phyloP scores from a whole-genome alignment of 2,797 vertebrate species.

The Graptemys geographica region DNA sequence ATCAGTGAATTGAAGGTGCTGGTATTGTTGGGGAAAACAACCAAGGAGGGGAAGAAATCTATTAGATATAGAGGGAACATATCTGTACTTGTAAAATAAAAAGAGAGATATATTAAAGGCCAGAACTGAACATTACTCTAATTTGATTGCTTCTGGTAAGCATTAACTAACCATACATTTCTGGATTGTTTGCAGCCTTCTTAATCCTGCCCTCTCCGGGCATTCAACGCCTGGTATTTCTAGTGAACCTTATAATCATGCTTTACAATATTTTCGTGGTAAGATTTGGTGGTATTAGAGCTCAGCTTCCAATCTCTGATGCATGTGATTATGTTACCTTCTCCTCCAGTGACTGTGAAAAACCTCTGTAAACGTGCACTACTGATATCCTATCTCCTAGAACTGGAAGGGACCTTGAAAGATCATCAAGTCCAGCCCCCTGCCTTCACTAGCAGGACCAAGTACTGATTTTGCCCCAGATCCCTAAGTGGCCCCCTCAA shows the following conservation, averaged over 20 bases:
- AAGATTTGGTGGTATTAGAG: constrained; percentile 62
- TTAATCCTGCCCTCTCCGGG: constrained; percentile 57
- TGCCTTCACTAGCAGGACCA: too few species aligned
- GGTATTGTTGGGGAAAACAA: neutral
- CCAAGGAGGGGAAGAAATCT: constrained; percentile 27
- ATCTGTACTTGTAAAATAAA: constrained; percentile 42
- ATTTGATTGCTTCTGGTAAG: constrained; percentile 68
- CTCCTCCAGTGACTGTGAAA: constrained; percentile 61
- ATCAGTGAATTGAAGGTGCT: constrained; percentile 13
- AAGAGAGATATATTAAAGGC: constrained; percentile 31
- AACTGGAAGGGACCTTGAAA: too few species aligned
- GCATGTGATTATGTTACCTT: constrained; percentile 67
- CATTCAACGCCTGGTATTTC: constrained; percentile 69
- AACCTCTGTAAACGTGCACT: constrained; percentile 53
- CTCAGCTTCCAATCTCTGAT: constrained; percentile 66
- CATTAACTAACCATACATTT: constrained; percentile 58
- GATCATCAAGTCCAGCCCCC: too few species aligned
- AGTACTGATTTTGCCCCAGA: too few species aligned
- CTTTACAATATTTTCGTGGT: constrained; percentile 70
- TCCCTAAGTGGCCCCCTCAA: too few species aligned
- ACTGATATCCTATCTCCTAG: too few species aligned
- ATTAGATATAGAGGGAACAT: constrained; percentile 29
- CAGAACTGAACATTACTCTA: constrained; percentile 52
- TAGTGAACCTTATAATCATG: constrained; percentile 68
- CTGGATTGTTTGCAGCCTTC: constrained; percentile 53